Conservation (phyloP, 2,797 vertebrate species). For the Gambusia yucatana region DNA sequence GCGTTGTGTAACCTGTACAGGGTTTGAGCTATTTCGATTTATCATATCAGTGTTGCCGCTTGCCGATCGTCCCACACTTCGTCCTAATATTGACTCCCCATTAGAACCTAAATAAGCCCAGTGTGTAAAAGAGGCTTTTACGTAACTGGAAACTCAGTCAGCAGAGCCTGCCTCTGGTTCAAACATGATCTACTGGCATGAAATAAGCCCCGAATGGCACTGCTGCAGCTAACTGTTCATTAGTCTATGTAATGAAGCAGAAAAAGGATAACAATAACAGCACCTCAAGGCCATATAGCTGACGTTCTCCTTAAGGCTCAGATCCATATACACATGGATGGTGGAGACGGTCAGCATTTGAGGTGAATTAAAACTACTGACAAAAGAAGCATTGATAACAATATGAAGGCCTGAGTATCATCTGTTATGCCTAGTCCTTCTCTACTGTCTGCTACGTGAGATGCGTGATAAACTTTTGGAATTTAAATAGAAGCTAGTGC, state of each 20-base stretch:
- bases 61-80: conserved; percentile 22
- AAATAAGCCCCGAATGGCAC: conserved; percentile 20
- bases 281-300: conserved; percentile 2
- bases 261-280: conserved; percentile 17
- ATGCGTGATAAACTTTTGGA: too few species aligned
- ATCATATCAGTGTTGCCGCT: conserved; percentile 15
- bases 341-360: not conserved
- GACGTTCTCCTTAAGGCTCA: not conserved
- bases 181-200: conserved; percentile 16
- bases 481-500: too few species aligned
- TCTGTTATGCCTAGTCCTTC: too few species aligned
- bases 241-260: conserved; percentile 25
- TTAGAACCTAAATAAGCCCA: conserved; percentile 9
- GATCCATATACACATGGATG: conserved; percentile 1
- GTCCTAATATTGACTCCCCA: conserved; percentile 16
- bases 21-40: conserved; percentile 18
- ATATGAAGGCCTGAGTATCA: too few species aligned
- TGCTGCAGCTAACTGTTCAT: conserved; percentile 21
- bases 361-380: not conserved
- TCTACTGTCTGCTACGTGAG: too few species aligned
- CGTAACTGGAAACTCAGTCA: conserved; percentile 21
- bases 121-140: conserved; percentile 17
- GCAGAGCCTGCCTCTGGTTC: conserved; percentile 14
- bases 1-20: conserved; percentile 17
- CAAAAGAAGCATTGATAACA: too few species aligned